Percentiles rank a stretch among this genome's conserved stretches.
These are phyloP conservation scores for Ophiodon elongatus DNA, from an alignment of 2,113 vertebrate genomes.

Conservation along the genomic window DNA sequence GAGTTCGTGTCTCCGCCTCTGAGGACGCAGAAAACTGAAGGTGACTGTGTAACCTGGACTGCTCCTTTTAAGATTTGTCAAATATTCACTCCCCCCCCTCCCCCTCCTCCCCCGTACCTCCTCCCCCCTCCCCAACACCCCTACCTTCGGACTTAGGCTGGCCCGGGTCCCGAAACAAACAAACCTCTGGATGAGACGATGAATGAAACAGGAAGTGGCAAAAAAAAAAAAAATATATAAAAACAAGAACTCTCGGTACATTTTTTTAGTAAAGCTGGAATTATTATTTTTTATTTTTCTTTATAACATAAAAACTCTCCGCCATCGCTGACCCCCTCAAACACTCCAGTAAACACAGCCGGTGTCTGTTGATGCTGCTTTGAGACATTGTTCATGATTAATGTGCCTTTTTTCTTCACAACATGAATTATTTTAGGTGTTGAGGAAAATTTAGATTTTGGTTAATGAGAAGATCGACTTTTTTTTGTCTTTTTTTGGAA, in stretches of 20 bases:
- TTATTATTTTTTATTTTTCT: neutral
- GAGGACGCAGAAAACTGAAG: slow-evolving; percentile 2
- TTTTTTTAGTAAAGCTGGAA: slow-evolving; percentile 25
- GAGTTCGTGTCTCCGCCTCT: neutral
- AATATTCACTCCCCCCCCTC: neutral
- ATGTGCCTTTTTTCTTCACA: slow-evolving; percentile 68
- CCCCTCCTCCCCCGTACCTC: neutral
- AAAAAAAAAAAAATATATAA: neutral
- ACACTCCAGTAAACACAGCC: neutral
- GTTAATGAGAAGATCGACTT: neutral
- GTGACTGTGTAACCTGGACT: neutral
- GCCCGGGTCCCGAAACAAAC: slow-evolving; percentile 49
- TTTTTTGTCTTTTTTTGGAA: neutral
- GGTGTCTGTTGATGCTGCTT: neutral
- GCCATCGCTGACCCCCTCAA: neutral
- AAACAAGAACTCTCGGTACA: neutral
- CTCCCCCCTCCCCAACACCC: too few relatives aligned
- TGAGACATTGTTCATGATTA: slow-evolving; percentile 22
- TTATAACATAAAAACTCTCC: neutral
- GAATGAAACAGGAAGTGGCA: slow-evolving; percentile 20
- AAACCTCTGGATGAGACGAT: slow-evolving; percentile 28
- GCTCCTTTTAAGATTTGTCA: slow-evolving; percentile 19
- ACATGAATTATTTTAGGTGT: neutral
- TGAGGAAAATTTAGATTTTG: neutral
- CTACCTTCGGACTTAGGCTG: slow-evolving; percentile 60